Conservation (phyloP, 1,140 invertebrate species). For the Drosophila fuyamai region DNA sequence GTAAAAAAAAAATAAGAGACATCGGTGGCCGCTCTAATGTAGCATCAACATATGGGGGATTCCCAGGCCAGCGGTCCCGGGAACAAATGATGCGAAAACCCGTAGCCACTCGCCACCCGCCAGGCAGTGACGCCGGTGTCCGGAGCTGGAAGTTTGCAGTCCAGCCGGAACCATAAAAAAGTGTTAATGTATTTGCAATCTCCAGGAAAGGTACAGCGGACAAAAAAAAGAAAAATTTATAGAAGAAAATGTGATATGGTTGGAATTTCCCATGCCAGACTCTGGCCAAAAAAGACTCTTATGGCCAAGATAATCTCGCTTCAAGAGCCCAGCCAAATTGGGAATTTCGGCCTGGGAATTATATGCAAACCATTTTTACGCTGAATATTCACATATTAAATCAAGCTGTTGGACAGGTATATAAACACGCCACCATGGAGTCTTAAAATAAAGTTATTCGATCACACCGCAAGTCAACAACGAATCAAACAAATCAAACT, state of each 20-base stretch:
- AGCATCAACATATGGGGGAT: constrained; percentile 61
- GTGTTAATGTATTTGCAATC: constrained; percentile 75
- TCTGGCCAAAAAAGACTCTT: constrained; percentile 3
- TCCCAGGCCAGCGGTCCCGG: constrained; percentile 19
- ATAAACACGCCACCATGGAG: constrained; percentile 27
- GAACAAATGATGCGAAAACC: constrained; percentile 78
- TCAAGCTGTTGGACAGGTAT: constrained; percentile 16
- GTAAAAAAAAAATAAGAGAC: constrained; percentile 23
- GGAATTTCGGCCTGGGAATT: constrained; percentile 1
- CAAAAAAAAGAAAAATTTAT: constrained; percentile 24
- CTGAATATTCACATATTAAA: constrained; percentile 33
- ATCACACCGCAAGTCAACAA: constrained; percentile 12
- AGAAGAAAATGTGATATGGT: constrained; percentile 22
- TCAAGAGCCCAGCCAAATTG: constrained; percentile 1
- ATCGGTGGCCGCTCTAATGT: constrained; percentile 63
- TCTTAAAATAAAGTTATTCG: constrained; percentile 41
- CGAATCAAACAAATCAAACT: constrained; percentile 49
- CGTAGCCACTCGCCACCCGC: constrained; percentile 53
- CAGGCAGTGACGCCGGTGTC: constrained; percentile 60
- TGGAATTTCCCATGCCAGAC: constrained; percentile 22
- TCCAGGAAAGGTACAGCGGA: constrained; percentile 40
- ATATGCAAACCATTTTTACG: constrained; percentile 4
- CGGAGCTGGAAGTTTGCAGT: constrained; percentile 24
- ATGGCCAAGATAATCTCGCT: constrained; percentile 14
- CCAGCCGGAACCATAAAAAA: constrained; percentile 58